Evolutionary conservation across 2,113 vertebrate genomes (phyloP).

Genomic region (Colistium nudipinnis): DNA sequence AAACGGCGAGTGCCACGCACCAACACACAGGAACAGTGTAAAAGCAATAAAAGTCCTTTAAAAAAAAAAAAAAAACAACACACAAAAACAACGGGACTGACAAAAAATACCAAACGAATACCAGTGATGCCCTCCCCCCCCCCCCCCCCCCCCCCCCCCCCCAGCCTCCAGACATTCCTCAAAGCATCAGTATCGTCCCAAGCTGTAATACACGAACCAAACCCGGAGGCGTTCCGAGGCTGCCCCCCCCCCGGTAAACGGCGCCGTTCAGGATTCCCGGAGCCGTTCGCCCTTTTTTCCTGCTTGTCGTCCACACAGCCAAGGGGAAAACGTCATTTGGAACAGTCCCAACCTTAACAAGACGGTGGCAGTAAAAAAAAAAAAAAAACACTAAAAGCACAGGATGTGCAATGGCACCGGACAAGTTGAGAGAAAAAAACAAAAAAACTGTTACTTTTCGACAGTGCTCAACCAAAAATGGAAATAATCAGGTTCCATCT

Average conservation of each 20-base stretch:
- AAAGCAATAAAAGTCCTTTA: slow-evolving; percentile 41
- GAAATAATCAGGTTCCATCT: too few species aligned
- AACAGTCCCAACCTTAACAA: slow-evolving; percentile 13
- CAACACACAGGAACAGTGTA: slow-evolving; percentile 11
- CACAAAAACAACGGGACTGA: slow-evolving; percentile 48
- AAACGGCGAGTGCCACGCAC: slow-evolving; percentile 20
- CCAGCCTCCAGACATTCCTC: slow-evolving; percentile 31
- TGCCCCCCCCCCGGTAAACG: slow-evolving; percentile 36
- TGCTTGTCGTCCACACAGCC: background rate
- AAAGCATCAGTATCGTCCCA: slow-evolving; percentile 17
- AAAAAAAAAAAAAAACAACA: too few species aligned
- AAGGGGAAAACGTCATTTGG: slow-evolving; percentile 17
- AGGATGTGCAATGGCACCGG: background rate
- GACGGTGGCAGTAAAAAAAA: background rate
- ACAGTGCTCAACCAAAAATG: too few species aligned
- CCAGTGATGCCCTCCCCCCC: slow-evolving; percentile 35
- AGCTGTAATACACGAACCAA: slow-evolving; percentile 5
- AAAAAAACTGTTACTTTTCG: too few species aligned
- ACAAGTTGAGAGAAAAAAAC: background rate
- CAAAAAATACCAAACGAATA: slow-evolving; percentile 40
- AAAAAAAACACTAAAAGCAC: background rate
- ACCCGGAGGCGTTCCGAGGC: slow-evolving; percentile 11
- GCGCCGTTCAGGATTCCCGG: slow-evolving; percentile 30
- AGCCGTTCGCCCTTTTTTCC: slow-evolving; percentile 2
- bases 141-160: slow-evolving; percentile 16